These are phyloP conservation scores for Tenthredo notha DNA, from an alignment of 2,888 invertebrate species.

Conservation along the genomic window DNA sequence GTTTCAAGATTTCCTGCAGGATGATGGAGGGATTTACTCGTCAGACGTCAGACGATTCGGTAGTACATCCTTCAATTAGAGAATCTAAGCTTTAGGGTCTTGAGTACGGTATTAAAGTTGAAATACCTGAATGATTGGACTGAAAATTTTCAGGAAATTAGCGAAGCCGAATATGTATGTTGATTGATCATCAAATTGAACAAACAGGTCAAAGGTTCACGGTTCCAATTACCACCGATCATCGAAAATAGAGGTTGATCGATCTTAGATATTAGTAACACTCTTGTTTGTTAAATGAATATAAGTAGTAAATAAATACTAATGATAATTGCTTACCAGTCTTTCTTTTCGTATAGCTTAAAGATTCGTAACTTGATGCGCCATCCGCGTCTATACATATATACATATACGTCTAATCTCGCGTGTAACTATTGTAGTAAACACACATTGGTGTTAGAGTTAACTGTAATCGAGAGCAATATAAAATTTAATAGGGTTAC, in stretches of 20 bases:
- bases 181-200: neutral
- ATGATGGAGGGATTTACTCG: slow-evolving; percentile 17
- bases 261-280: neutral
- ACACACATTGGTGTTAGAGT: neutral
- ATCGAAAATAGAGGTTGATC: neutral
- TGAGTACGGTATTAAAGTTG: neutral
- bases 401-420: neutral
- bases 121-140: neutral
- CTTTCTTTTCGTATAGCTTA: neutral
- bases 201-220: neutral
- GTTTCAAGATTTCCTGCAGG: slow-evolving; percentile 26
- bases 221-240: neutral
- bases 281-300: neutral
- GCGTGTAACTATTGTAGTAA: neutral
- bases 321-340: neutral
- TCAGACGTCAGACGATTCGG: slow-evolving; percentile 3
- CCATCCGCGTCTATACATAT: neutral
- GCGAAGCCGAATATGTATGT: neutral
- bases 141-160: neutral
- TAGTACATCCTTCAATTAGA: slow-evolving; percentile 12
- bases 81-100: neutral
- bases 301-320: neutral
- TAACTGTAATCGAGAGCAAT: slow-evolving; percentile 22
- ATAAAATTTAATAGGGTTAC: slow-evolving; percentile 27
- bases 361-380: slow-evolving; percentile 8